Conservation (phyloP, 1,140 invertebrate species). For the Drosophila albomicans region DNA sequence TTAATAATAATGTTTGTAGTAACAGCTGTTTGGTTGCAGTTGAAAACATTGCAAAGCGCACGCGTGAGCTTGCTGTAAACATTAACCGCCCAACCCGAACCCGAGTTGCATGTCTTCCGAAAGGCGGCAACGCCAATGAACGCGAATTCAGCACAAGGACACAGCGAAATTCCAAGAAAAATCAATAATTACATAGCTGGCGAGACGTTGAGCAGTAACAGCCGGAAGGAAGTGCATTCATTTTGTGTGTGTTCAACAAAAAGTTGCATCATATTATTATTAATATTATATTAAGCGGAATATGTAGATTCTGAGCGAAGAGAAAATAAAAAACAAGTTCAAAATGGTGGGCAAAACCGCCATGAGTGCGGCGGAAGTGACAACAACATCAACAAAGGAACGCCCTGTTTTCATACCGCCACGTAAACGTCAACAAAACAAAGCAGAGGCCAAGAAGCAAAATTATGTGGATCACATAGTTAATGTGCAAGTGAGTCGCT, state of each 20-base stretch:
- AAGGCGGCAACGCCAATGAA: constrained; percentile 58
- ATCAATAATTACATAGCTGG: constrained; percentile 71
- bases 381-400: constrained; percentile 85
- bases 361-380: constrained; percentile 55
- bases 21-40: constrained; percentile 53
- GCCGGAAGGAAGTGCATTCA: constrained; percentile 70
- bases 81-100: constrained; percentile 60
- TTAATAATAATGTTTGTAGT: background rate
- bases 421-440: constrained; percentile 86
- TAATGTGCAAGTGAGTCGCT: constrained; percentile 85
- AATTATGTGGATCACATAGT: constrained; percentile 88
- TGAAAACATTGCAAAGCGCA: constrained; percentile 56
- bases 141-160: constrained; percentile 76
- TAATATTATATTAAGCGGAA: background rate
- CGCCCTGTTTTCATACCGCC: constrained; percentile 87
- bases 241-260: constrained; percentile 52
- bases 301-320: constrained; percentile 28
- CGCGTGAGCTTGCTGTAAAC: constrained; percentile 66
- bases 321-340: background rate
- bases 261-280: constrained; percentile 19
- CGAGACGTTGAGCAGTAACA: constrained; percentile 59
- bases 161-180: constrained; percentile 66
- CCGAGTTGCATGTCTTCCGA: constrained; percentile 20
- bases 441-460: constrained; percentile 86
- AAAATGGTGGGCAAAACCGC: constrained; percentile 78